Base-by-base conservation (phyloP, 2,113 vertebrate genomes). In the Equus przewalskii region DNA sequence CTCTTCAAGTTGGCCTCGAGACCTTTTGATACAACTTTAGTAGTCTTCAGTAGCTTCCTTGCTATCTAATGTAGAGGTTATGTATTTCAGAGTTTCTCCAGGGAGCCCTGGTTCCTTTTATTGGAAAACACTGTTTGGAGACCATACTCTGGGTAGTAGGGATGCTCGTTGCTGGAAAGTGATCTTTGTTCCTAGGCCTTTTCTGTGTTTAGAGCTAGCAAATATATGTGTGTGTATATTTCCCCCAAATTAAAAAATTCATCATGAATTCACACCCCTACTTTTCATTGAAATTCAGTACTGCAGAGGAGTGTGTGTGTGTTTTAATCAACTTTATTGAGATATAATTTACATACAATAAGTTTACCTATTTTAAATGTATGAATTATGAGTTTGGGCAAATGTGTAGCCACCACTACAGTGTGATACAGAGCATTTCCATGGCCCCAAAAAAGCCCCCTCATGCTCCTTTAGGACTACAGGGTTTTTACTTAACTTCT, bases 341-440 rank as follows among this genome's bases (percentile, higher is more conserved):
- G 8, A 70, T 79, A 70, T 16, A 62, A 44, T 56, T 65, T 87
- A 72, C 46, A 64, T 76, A 75, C 6, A 60, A 16, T 86, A 96
- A 67, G 67, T 54, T 84, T 75, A 51, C 51, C 60, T 69, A 22
- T 88, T 70, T 76, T 94, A 83, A 94, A 36, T n/a, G 18, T 87
- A 91, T 15, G 60, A 41, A 56, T 64, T 62, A 62, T 5, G 30
- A 44, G 28, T 88, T 88, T 80, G 88, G 33, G 70, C 26, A 83
- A 51, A 44, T 92, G 49, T 81, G 49, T 91, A 12, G 62, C 58
- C 14, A 36, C 58, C 41, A 69, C 16, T 21, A 88, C 1, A 89
- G 4, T 89, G 24, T 54, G 64, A 49, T 36, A 33, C 7, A 58
- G 85, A 93, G 80, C 75, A 80, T 85, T 84, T 78, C 64, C 54